Conservation (phyloP, 2,113 vertebrate species). For the Sorex araneus region DNA sequence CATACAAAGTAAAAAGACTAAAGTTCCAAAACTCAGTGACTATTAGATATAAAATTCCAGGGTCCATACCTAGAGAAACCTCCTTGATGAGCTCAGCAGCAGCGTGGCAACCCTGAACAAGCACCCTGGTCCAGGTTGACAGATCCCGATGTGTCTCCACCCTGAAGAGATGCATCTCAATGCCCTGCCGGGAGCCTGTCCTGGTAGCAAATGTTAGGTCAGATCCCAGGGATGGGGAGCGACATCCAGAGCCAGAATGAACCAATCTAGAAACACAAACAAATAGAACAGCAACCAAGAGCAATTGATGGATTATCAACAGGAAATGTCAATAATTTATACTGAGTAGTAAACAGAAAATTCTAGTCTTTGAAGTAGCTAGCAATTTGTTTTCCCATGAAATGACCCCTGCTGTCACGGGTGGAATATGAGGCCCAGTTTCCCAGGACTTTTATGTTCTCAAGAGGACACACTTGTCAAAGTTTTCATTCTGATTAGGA, state of each 20-base stretch:
- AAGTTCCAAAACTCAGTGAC: background rate
- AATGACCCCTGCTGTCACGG: conserved; percentile 17
- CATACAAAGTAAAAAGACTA: no score
- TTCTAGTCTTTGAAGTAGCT: conserved; percentile 30
- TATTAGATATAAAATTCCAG: conserved; percentile 28
- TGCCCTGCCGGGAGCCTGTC: conserved; percentile 95
- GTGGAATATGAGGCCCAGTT: background rate
- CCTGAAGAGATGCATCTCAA: conserved; percentile 96
- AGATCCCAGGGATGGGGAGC: conserved; percentile 92
- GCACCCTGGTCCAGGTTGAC: conserved; percentile 94
- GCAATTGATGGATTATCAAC: background rate
- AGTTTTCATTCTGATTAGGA: background rate
- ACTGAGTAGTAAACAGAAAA: background rate
- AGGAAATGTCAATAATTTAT: conserved; percentile 32
- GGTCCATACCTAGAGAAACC: conserved; percentile 91
- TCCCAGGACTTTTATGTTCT: background rate
- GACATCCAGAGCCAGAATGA: conserved; percentile 93
- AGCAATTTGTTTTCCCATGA: conserved; percentile 33
- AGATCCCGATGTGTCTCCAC: conserved; percentile 98
- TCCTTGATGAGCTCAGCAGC: conserved; percentile 96
- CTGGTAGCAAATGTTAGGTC: conserved; percentile 96
- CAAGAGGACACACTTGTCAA: background rate
- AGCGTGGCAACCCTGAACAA: conserved; percentile 95
- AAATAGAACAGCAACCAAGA: conserved; percentile 64
- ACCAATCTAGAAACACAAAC: conserved; percentile 91